Base-by-base conservation (phyloP, 1,140 invertebrate species). In the Oryctes rhinoceros region DNA sequence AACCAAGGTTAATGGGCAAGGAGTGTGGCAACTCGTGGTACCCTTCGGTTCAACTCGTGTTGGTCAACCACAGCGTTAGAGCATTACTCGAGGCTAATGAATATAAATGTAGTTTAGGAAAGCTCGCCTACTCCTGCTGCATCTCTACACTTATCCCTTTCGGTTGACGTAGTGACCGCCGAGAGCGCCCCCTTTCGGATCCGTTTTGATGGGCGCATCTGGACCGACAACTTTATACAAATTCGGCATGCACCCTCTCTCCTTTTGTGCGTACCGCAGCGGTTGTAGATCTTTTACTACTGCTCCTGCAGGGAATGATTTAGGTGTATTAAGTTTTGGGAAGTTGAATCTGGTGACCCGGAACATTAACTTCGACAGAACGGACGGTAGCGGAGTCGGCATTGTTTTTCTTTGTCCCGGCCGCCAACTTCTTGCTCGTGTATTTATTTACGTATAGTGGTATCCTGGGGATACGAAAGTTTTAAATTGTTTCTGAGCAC, bases 71-170 rank as follows among this genome's bases (percentile, higher is more conserved):
- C 62, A 67, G 18, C 62, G 62, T 67, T 67, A 67, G 62, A 18
- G 62, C 62, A 67, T 67, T 67, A 67, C 7, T 67, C 24, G 30
- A 67, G 62, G 62, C 62, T 67, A 67, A 67, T 67, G 62, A 67
- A 67, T 67, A 67, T 67, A 67, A 67, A 67, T 67, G 62, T 67
- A 67, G 62, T 67, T 67, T 67, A 67, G 62, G 62, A 67, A 67
- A 24, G 62, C 18, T 35, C 30, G 62, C 18, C 62, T 35, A 67
- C n/a, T n/a, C n/a, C 3, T 59, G 11, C 53, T 59, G 53, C 53
- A 59, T 59, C 53, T 59, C 53, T 39, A 39, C 11, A 59, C 18
- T 67, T 67, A 67, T 67, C 62, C 62, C 62, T 67, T 53, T 67
- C n/a, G 30, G 62, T 67, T 67, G 53, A 11, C 62, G 62, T 67